Conservation (phyloP, 1,140 invertebrate species). For the Cepaea nemoralis region DNA sequence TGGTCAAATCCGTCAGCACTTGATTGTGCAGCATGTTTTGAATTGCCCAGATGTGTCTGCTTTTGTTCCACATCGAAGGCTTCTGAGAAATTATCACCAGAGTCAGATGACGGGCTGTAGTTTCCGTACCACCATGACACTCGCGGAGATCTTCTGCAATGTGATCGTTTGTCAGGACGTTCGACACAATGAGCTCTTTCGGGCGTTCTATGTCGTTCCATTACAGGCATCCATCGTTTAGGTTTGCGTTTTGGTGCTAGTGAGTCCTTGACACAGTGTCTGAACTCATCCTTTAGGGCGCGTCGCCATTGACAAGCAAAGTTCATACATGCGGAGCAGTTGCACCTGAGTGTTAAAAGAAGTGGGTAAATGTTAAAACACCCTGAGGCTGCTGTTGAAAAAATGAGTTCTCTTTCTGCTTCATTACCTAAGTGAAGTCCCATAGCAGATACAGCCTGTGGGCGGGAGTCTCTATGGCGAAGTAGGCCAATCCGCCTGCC, state of each 20-base stretch:
- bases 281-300: background rate
- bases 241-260: background rate
- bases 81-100: background rate
- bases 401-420: too few species aligned
- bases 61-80: background rate
- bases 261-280: background rate
- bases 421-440: too few species aligned
- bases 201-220: background rate
- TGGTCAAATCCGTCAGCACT: background rate
- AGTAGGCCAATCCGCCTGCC: too few species aligned
- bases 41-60: too few species aligned
- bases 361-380: background rate
- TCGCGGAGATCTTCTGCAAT: background rate
- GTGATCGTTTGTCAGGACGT: background rate
- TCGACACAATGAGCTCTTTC: background rate
- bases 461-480: too few species aligned
- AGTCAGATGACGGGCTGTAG: background rate
- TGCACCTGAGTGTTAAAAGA: background rate
- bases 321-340: constrained; percentile 7
- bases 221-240: background rate
- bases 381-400: too few species aligned
- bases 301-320: background rate
- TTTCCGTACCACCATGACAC: background rate
- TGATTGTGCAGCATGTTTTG: background rate
- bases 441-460: too few species aligned